phyloP scores from a whole-genome alignment of 2,113 vertebrate species.

The Trogon melanurus region DNA sequence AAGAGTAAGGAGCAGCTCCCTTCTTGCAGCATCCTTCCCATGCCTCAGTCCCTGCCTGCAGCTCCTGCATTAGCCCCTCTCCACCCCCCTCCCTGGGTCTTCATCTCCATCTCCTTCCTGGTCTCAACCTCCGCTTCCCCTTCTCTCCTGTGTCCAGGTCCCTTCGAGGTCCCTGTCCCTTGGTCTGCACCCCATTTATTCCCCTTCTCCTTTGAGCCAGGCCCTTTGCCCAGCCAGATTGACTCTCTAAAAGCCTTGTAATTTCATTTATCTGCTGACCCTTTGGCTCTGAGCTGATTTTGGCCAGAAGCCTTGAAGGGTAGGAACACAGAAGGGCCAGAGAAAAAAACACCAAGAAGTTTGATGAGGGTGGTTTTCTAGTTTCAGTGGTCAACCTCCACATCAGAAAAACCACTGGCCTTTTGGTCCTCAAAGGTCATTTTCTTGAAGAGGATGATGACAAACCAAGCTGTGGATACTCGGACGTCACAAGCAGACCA shows the following conservation, averaged over 20 bases:
- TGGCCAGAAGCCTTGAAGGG: neutral
- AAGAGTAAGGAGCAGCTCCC: neutral
- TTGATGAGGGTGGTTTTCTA: neutral
- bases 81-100: neutral
- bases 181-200: neutral
- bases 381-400: neutral
- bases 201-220: neutral
- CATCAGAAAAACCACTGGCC: neutral
- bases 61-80: neutral
- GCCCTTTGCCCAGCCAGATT: neutral
- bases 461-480: neutral
- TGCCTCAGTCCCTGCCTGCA: neutral
- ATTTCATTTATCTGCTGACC: neutral
- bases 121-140: neutral
- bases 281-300: neutral
- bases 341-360: neutral
- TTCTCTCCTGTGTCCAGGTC: neutral
- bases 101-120: neutral
- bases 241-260: neutral
- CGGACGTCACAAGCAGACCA: neutral
- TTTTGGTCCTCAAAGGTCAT: neutral
- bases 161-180: fast-evolving
- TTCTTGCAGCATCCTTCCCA: neutral
- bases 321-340: neutral
- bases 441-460: neutral